A percentile compares a stretch with the other conserved stretches of the same genome.
Conservation (phyloP, 30 jellyfish, hydroid and myxozoan species). For the Chrysaora quinquecirrha region DNA sequence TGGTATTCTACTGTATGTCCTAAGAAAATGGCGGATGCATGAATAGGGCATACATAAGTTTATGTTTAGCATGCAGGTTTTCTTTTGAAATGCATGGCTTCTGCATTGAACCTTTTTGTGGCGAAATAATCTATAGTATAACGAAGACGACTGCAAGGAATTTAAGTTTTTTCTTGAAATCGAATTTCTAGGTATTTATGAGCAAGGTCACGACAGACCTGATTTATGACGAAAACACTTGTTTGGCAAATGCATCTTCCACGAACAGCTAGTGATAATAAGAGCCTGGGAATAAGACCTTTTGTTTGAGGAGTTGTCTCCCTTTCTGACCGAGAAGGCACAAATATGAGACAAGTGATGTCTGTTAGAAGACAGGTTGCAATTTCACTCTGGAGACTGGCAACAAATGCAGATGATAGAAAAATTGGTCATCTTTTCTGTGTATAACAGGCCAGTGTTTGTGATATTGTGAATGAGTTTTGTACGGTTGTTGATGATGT, state of each 20-base stretch:
- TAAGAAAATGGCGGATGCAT: too few relatives aligned
- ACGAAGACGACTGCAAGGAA: too few relatives aligned
- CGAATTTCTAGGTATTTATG: too few relatives aligned
- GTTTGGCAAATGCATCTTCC: background rate
- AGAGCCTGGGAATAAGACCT: background rate
- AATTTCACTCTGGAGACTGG: background rate
- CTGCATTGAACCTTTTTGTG: too few relatives aligned
- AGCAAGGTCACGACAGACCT: background rate
- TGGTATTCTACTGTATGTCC: too few relatives aligned
- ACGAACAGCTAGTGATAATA: background rate
- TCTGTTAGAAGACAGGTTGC: background rate
- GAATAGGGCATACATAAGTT: too few relatives aligned
- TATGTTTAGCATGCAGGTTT: too few relatives aligned
- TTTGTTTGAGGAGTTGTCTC: background rate
- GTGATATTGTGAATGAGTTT: constrained; percentile 6
- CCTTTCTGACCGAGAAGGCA: background rate
- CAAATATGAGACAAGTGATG: background rate
- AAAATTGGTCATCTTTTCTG: background rate
- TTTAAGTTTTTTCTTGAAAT: too few relatives aligned
- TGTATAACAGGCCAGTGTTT: constrained; percentile 17
- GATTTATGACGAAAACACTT: background rate
- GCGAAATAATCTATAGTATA: too few relatives aligned
- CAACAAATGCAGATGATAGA: background rate
- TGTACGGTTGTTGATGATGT: background rate
- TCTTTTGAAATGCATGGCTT: too few relatives aligned